phyloP scores from a whole-genome alignment of 1,140 invertebrate genomes.

The Heliothis subflexa region DNA sequence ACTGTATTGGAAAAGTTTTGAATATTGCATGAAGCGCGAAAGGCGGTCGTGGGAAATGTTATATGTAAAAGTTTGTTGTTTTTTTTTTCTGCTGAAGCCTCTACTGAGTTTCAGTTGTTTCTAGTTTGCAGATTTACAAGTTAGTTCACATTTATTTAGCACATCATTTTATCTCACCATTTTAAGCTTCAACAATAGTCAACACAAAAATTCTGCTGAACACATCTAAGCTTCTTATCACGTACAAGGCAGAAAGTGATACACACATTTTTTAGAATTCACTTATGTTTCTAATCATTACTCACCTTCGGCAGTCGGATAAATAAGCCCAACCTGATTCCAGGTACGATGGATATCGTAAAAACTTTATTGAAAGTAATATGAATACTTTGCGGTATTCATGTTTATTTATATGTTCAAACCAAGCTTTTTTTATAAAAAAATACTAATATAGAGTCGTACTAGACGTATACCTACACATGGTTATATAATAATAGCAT shows the following conservation, averaged over 20 bases:
- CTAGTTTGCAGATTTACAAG: neutral
- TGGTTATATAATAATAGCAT: constrained; percentile 8
- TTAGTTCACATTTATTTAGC: neutral
- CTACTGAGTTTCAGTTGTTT: neutral
- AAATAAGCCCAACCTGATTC: neutral
- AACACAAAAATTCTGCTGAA: neutral
- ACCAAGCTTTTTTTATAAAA: neutral
- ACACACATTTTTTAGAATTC: no score
- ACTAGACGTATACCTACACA: neutral
- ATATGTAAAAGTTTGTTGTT: constrained; percentile 48
- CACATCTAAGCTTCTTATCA: no score
- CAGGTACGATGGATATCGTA: constrained; percentile 36
- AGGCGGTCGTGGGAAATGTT: constrained; percentile 51
- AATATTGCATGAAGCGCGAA: constrained; percentile 63
- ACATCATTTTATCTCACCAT: neutral
- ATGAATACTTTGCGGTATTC: constrained; percentile 24
- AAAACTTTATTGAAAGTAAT: constrained; percentile 43
- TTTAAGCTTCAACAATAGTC: neutral
- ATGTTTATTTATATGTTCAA: neutral
- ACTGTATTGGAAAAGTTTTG: constrained; percentile 54
- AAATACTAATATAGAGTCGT: neutral
- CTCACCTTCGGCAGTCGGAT: neutral
- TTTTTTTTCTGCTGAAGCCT: constrained; percentile 11
- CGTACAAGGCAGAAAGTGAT: no score
- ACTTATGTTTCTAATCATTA: no score